A percentile compares a stretch with the other conserved stretches of the same genome.
Evolutionary conservation across 2,113 vertebrate species (phyloP).

Genomic region (Campylorhamphus procurvoides): DNA sequence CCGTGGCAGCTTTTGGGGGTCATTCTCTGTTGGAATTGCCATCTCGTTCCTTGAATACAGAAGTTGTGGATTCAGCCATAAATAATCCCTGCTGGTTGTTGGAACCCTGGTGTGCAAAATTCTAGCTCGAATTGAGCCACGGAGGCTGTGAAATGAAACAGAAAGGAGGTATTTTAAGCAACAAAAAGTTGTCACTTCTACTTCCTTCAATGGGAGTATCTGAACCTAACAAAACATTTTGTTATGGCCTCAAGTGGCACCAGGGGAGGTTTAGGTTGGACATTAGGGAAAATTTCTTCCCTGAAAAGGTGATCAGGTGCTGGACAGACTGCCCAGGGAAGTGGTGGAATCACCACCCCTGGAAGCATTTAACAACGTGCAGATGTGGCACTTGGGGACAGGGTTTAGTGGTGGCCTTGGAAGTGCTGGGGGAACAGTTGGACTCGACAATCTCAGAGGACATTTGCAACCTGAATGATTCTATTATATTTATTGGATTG

Average conservation of each 20-base stretch:
- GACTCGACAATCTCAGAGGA: background rate
- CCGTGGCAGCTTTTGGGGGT: background rate
- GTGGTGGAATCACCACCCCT: background rate
- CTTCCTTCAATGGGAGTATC: rapidly evolving
- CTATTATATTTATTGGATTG: background rate
- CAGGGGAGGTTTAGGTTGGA: background rate
- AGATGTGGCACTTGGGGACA: background rate
- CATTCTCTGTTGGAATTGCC: background rate
- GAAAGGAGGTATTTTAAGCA: background rate
- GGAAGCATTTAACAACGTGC: background rate
- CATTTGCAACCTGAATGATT: background rate
- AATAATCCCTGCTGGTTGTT: background rate
- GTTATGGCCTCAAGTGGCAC: background rate
- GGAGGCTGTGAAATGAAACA: background rate
- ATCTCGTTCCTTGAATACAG: rapidly evolving
- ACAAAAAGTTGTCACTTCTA: background rate
- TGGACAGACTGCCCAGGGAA: background rate
- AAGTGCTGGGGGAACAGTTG: background rate
- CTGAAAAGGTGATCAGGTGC: background rate
- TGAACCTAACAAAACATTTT: background rate
- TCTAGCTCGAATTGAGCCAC: background rate
- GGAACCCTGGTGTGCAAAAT: background rate
- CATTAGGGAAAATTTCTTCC: background rate
- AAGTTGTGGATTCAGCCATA: background rate
- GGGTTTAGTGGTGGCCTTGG: background rate